Base-by-base conservation (phyloP, 2,797 vertebrate species). In the Pseudochirops cupreus region DNA sequence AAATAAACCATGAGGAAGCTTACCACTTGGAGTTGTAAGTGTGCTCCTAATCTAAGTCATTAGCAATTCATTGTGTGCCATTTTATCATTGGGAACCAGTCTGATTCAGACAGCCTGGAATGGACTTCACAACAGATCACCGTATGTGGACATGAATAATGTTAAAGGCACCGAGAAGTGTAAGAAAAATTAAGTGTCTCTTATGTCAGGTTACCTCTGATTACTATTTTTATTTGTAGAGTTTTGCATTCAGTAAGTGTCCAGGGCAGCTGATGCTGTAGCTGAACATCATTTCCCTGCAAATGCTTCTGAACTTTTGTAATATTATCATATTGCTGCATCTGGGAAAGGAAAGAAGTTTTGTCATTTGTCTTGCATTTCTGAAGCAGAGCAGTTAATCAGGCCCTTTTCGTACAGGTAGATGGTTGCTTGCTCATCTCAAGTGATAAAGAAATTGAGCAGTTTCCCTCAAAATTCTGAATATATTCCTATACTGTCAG, bases 161-260 rank as follows among this genome's bases (percentile, higher is more conserved):
- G 59, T 95, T 96, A 97, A 97, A 98, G 56, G 5, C 31, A 90
- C 31, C 16, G 94, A 54, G 56, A 96, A 28, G 11, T 96, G 90
- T 95, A 91, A 98, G 90, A 98, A 94, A 96, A 98, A 96, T 95
- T 95, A 97, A 92, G 50, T 93, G 56, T 3, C 74, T 97, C 54
- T 92, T 39, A 11, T 91, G 92, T 92, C n/a, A 54, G 87, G 82
- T 33, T n/a, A 46, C 56, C 46, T 93, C 62, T 59, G 95, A 95
- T 97, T 87, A 16, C 0, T 53, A 5, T 95, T 98, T 96, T 97
- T 96, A 96, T 96, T 97, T 97, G 26, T 50, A 93, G 54, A 89
- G 18, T 10, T 96, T 97, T 97, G 82, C 67, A 50, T 93, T 96
- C n/a, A 74, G 46, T 28, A 97, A 90, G 90, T 67, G 67, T 54